Base-by-base conservation (phyloP, 1,140 invertebrate species). In the Vanessa tameamea region DNA sequence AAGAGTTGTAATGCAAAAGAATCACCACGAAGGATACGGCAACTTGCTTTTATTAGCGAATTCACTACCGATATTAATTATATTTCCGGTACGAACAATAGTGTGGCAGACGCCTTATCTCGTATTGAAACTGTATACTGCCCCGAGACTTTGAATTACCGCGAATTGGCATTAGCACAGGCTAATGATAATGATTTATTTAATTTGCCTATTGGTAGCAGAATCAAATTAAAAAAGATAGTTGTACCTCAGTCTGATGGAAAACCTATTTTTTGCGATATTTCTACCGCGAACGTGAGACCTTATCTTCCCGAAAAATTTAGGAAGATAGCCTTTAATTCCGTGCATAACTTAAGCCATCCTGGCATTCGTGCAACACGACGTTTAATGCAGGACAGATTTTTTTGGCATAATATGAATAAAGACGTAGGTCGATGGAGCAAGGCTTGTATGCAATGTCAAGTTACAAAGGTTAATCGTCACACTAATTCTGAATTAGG, bases 11-110 rank as follows among this genome's bases (percentile, higher is more conserved):
- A 37, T 26, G 20, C 65, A 51, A 70, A 16, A 14, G 75, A 77
- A 53, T 69, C 43, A 47, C 68, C 75, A 8, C 64, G 69, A 59
- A 37, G 75, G 13, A 50, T 61, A 15, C 68, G 76, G 43, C 76
- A 77, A 55, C 53, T 77, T 66, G 23, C 61, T 53, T 48, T 68
- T 50, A 76, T 78, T 13, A 78, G 73, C 23, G 70, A 78, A 65
- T 78, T 73, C 51, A 75, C 70, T 55, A 68, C 63, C 12, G 59
- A 72, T 47, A 78, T 78, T 55, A 48, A 51, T 51, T 51, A 51
- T 51, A 51, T 51, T 51, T 51, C 48, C 48, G 48, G 48, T 51
- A 51, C 48, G 14, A 51, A 51, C 48, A 51, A 51, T 51, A 51
- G 48, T 51, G 48, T 51, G 48, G 48, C 48, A 51, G 48, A 51